Conservation (phyloP, 2,797 vertebrate genomes). For the Champsocephalus esox region DNA sequence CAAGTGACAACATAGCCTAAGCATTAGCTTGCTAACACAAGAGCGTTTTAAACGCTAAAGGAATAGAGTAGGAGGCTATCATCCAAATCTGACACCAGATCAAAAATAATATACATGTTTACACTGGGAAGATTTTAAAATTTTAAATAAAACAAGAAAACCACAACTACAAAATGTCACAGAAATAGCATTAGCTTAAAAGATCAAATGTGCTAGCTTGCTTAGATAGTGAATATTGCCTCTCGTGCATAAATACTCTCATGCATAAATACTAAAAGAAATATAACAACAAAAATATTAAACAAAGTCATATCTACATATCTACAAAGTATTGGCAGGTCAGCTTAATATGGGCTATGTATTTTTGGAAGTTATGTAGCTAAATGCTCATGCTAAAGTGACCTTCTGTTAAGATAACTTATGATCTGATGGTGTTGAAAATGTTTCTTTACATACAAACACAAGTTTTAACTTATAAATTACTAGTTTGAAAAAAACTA, state of each 20-base stretch:
- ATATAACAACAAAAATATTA: background rate
- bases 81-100: background rate
- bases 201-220: background rate
- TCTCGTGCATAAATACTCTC: background rate
- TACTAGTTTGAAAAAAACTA: background rate
- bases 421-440: background rate
- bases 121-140: background rate
- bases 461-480: background rate
- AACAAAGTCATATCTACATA: background rate
- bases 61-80: background rate
- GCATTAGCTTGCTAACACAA: background rate
- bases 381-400: constrained; percentile 13
- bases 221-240: background rate
- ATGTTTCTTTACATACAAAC: background rate
- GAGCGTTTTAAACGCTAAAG: background rate
- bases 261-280: background rate
- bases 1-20: background rate
- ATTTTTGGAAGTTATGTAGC: constrained; percentile 13
- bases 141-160: background rate
- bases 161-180: background rate
- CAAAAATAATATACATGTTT: background rate
- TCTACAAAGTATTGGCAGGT: background rate
- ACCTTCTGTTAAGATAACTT: constrained; percentile 23
- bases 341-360: constrained; percentile 5
- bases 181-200: background rate